Conservation (phyloP, 2,888 invertebrate genomes). For the Stratiomys singularior region DNA sequence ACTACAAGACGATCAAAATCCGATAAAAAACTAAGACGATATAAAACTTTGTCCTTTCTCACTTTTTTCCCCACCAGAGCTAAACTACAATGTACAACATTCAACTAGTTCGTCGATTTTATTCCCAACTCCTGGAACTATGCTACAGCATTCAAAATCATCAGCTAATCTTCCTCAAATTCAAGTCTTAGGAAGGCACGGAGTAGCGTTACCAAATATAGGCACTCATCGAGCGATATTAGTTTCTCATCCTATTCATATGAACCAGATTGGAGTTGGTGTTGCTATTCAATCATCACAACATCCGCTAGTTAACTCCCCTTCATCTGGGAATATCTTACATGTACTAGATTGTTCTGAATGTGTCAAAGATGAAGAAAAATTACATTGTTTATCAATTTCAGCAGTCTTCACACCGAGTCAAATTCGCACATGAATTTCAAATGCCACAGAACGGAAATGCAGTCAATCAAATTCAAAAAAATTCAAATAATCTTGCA, state of each 20-base stretch:
- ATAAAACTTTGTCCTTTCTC: conserved; percentile 4
- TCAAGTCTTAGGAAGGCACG: conserved; percentile 59
- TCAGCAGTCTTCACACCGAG: conserved; percentile 59
- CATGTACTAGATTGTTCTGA: conserved; percentile 64
- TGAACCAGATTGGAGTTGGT: conserved; percentile 58
- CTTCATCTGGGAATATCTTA: conserved; percentile 78
- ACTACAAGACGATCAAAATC: too few species aligned
- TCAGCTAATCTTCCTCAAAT: conserved; percentile 69
- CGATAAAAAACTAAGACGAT: conserved; percentile 59
- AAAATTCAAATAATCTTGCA: conserved; percentile 48
- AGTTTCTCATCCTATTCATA: conserved; percentile 62
- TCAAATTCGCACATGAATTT: conserved; percentile 64
- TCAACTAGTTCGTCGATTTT: conserved; percentile 66
- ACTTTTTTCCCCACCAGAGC: conserved; percentile 63
- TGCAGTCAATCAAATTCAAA: conserved; percentile 46
- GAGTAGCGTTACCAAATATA: conserved; percentile 48
- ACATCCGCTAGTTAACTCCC: conserved; percentile 69
- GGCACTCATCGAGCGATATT: conserved; percentile 62
- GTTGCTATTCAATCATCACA: conserved; percentile 57
- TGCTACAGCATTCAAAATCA: conserved; percentile 67
- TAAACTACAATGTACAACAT: conserved; percentile 66
- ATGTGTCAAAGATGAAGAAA: not conserved
- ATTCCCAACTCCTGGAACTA: conserved; percentile 57
- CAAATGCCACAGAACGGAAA: conserved; percentile 59
- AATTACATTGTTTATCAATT: conserved; percentile 39